Conservation (phyloP, 2,888 invertebrate species). For the Parnassius glacialis region DNA sequence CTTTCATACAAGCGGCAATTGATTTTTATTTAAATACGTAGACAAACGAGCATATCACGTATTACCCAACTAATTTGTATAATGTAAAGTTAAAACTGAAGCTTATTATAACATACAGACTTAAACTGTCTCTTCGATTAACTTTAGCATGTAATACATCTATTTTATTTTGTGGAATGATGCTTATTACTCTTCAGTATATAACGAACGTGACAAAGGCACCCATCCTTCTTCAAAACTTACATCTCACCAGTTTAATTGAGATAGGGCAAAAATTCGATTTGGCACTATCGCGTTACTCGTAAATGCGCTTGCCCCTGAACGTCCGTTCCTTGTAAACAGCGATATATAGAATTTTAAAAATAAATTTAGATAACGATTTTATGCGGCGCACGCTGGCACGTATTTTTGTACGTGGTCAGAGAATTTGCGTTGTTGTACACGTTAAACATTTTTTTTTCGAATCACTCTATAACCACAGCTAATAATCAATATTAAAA, state of each 20-base stretch:
- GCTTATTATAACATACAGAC: too few species aligned
- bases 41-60: too few species aligned
- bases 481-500: slow-evolving; percentile 25
- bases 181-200: too few species aligned
- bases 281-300: neutral
- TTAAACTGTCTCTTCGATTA: too few species aligned
- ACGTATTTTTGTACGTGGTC: neutral
- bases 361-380: slow-evolving; percentile 14
- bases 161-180: too few species aligned
- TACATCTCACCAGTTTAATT: neutral
- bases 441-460: slow-evolving; percentile 15
- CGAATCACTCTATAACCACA: slow-evolving; percentile 8
- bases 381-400: slow-evolving; percentile 1
- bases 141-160: too few species aligned
- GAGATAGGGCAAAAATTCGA: neutral
- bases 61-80: too few species aligned
- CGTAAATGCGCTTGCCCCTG: neutral
- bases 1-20: too few species aligned
- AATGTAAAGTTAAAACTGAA: too few species aligned
- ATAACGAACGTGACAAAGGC: too few species aligned
- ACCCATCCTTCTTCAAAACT: neutral
- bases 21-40: too few species aligned
- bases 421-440: slow-evolving; percentile 11
- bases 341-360: slow-evolving; percentile 7
- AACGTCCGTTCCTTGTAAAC: neutral